Base-by-base conservation (phyloP, 30 jellyfish, hydroid and myxozoan species). In the Turritopsis dohrnii region DNA sequence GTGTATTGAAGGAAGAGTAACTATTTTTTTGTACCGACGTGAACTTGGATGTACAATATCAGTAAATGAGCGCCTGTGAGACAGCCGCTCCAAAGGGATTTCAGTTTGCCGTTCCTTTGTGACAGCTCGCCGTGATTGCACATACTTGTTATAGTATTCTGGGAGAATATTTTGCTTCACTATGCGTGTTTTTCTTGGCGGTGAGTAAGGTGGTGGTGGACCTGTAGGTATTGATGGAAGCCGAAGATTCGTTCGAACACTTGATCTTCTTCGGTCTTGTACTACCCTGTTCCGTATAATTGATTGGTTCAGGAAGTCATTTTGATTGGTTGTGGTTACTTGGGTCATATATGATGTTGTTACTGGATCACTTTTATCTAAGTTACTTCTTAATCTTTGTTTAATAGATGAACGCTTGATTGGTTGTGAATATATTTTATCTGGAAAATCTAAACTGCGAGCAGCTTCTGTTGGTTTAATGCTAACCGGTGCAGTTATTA, bases 161-260 rank as follows among this genome's bases (percentile, higher is more conserved):
- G 89, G 89, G 16, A 82, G 28, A 9, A 82, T 18, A 66, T 69
- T 82, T 52, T 82, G 85, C 21, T 65, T 29, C 18, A 82, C 21
- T 29, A 31, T 71, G 3, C 89, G 69, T 71, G 53, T 66, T 29
- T 41, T 65, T 29, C 89, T 66, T 28, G 89, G 89, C 4, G 89
- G 89, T 52, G 89, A 82, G 66, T 82, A 82, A 25, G 89, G 89
- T 7, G 89, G 89, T 21, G 89, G 89, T 7, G 89, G 89, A n/a
- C 89, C 89, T 5, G 65, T 82, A 1, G 89, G 89, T 21, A 82
- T 82, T 20, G 89, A 86, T 18, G 89, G 89, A 16, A 82, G 84
- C 28, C 89, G 89, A 26, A 82, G 85, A 79, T 52, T 23, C 13
- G 13, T 13, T 41, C 60, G 60, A 3, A 41, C 5, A 41, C 60